Evolutionary conservation across 1,140 invertebrate genomes (phyloP), one percentile per base, ranked within the genome.

Genomic region (Drosophila arawakana): DNA sequence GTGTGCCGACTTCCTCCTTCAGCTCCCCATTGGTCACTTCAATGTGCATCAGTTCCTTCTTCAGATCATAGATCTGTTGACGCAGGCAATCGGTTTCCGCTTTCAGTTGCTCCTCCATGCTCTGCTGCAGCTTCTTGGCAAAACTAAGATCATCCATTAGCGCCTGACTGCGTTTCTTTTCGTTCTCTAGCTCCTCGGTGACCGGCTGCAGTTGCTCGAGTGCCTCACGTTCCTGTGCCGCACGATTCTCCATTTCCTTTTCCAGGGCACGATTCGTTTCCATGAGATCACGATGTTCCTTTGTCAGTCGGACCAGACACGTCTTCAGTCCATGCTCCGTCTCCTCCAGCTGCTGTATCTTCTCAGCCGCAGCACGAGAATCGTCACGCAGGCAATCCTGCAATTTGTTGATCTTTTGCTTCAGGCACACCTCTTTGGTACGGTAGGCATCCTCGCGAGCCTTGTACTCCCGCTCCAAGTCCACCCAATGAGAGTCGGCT

Each of bases 401-500:
- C 25, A 92, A 69, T 63, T 81, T 76, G 44, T 73, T 60, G 43
- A 91, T 93, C 71, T 92, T 92, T 44, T 86, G 78, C 61, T 92
- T 91, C 1, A 92, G 73, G 15, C 70, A 80, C 11, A 69, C 50
- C 73, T 92, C 91, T 46, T 92, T 92, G 44, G 90, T 71, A 15
- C 93, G 91, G 10, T 92, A 92, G 13, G 94, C 93, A 57, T 94
- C 91, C 55, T 94, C 94, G 68, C 93, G 93, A 81, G 93, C 93
- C 88, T 95, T 95, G 71, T 95, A 95, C 0, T 94, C 93, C 2
- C 93, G 93, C 77, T 96, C 95, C 92, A 96, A 93, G 46, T 95
- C 94, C 0, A 95, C 94, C 94, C 96, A 96, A 89, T 96, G 95
- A 49, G 95, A 94, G 59, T 96, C 96, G 1, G 96, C 96, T 63